Evolutionary conservation across 2,888 invertebrate genomes (phyloP).

Genomic region (Tortrix viridana): DNA sequence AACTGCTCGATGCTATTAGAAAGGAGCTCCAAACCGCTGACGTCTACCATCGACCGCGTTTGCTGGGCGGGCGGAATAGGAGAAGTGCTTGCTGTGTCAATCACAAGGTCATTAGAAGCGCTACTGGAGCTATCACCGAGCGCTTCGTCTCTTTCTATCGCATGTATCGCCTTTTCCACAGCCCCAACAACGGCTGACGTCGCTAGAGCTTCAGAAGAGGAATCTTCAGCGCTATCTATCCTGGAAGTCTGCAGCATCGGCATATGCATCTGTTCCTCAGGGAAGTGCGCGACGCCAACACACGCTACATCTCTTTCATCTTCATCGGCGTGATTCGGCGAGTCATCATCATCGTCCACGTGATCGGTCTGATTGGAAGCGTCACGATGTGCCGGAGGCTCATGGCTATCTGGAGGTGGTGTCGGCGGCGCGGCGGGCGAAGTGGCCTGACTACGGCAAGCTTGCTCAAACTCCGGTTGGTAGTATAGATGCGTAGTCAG

Average conservation of each 20-base stretch:
- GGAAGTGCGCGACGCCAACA: constrained; percentile 76
- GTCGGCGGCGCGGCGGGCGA: constrained; percentile 86
- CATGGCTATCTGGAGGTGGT: constrained; percentile 80
- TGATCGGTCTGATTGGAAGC: constrained; percentile 94
- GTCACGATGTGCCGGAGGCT: constrained; percentile 88
- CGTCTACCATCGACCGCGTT: constrained; percentile 82
- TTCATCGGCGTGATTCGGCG: constrained; percentile 75
- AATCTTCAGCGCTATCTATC: constrained; percentile 72
- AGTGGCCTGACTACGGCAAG: constrained; percentile 82
- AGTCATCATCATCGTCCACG: constrained; percentile 88
- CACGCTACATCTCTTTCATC: constrained; percentile 77
- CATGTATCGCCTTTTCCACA: constrained; percentile 73
- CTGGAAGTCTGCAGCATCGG: constrained; percentile 53
- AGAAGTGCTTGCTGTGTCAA: constrained; percentile 71
- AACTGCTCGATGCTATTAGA: constrained; percentile 94
- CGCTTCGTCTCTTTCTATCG: constrained; percentile 72
- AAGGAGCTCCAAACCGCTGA: constrained; percentile 91
- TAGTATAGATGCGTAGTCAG: constrained; percentile 84
- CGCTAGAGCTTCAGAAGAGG: constrained; percentile 67
- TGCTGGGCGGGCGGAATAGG: constrained; percentile 54
- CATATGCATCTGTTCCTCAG: constrained; percentile 62
- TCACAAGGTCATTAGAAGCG: constrained; percentile 75
- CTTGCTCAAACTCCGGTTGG: constrained; percentile 79
- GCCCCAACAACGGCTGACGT: constrained; percentile 64
- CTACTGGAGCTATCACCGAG: constrained; percentile 73